Percentiles rank a stretch among this genome's conserved stretches.
Evolutionary conservation across 2,888 invertebrate genomes (phyloP).

Genomic region (Nasonia oneida): DNA sequence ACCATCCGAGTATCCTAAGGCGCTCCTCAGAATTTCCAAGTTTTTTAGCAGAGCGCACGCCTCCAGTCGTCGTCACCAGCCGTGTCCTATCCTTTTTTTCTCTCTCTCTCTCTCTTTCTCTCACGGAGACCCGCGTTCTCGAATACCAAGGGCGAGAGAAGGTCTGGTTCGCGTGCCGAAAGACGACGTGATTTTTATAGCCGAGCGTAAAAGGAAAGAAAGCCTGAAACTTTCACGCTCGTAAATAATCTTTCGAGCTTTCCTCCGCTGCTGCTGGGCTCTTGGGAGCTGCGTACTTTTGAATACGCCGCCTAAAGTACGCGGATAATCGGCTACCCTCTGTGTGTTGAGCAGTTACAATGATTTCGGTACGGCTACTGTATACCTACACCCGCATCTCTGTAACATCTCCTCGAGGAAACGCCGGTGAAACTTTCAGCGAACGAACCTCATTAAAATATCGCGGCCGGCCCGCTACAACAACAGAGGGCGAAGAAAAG

Average conservation of each 20-base stretch:
- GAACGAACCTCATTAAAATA: conserved; percentile 16
- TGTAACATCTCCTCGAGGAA: not conserved
- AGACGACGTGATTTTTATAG: conserved; percentile 56
- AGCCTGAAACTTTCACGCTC: conserved; percentile 53
- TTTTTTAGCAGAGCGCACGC: conserved; percentile 34
- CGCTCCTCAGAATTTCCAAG: not conserved
- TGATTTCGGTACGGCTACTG: not conserved
- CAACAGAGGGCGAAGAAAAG: not conserved
- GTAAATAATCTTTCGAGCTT: conserved; percentile 57
- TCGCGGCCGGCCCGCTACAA: not conserved
- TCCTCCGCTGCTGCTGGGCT: not conserved
- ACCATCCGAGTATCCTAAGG: not conserved
- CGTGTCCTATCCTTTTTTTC: conserved; percentile 10
- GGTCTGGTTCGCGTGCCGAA: conserved; percentile 32
- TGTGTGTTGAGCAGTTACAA: not conserved
- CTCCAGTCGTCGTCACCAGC: conserved; percentile 20
- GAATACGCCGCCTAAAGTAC: conserved; percentile 29
- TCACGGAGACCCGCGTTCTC: not conserved
- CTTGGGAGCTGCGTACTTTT: conserved; percentile 32
- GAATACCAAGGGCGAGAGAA: conserved; percentile 32
- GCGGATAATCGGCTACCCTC: conserved; percentile 38
- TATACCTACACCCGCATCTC: too few relatives aligned
- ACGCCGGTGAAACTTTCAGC: not conserved
- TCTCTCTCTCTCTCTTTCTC: not conserved
- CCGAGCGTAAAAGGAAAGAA: conserved; percentile 37